These are phyloP conservation scores for Presbytis comata DNA, from an alignment of 2,797 vertebrate species.

Conservation along the genomic window DNA sequence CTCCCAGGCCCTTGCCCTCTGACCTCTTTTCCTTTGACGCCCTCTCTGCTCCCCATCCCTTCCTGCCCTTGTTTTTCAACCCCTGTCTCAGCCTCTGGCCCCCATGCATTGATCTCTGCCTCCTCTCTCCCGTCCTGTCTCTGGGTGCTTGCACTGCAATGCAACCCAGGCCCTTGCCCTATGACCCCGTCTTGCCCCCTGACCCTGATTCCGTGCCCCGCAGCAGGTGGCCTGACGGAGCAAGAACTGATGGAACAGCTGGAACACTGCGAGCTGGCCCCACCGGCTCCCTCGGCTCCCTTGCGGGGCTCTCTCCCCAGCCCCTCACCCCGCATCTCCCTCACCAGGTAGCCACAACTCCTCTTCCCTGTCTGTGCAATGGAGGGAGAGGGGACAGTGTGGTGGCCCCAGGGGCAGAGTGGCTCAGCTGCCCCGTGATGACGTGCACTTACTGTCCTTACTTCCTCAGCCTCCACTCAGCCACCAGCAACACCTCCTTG, in stretches of 20 bases:
- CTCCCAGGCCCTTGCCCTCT: background rate
- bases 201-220: slow-evolving; percentile 55
- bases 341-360: slow-evolving; percentile 83
- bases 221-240: slow-evolving; percentile 90
- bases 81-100: background rate
- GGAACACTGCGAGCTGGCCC: slow-evolving; percentile 92
- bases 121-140: background rate
- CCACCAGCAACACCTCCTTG: slow-evolving; percentile 78
- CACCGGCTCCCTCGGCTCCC: slow-evolving; percentile 88
- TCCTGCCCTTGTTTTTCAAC: background rate
- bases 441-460: background rate
- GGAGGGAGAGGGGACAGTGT: background rate
- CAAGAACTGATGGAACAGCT: slow-evolving; percentile 92
- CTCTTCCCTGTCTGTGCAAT: background rate
- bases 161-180: background rate
- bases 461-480: slow-evolving; percentile 86
- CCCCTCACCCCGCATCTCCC: slow-evolving; percentile 80
- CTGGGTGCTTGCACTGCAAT: background rate
- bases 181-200: background rate
- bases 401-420: background rate
- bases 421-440: accelerated
- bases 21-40: background rate
- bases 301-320: slow-evolving; percentile 81
- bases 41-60: background rate
- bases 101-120: background rate